Percentiles rank a stretch among this genome's conserved stretches.
phyloP scores from a whole-genome alignment of 2,888 invertebrate species.

The Sturmia bella region DNA sequence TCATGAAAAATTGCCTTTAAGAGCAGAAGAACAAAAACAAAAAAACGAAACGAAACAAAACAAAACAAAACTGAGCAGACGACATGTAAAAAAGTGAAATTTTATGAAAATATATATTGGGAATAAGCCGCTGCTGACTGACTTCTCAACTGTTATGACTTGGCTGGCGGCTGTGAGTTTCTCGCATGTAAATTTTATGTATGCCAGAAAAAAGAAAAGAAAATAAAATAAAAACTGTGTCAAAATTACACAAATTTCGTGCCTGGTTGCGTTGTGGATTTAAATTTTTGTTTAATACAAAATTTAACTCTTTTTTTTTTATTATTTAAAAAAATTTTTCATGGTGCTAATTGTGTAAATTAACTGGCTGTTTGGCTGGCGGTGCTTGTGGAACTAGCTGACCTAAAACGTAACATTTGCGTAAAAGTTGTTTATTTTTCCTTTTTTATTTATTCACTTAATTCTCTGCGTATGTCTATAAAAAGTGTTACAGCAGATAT shows the following conservation, averaged over 20 bases:
- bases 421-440: constrained; percentile 21
- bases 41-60: not conserved
- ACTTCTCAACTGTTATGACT: constrained; percentile 36
- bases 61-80: not conserved
- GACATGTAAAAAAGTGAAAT: constrained; percentile 54
- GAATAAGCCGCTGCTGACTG: not conserved
- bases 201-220: constrained; percentile 3
- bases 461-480: not conserved
- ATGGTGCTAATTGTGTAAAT: constrained; percentile 60
- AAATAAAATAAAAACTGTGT: constrained; percentile 45
- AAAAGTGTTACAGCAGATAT: too few species aligned
- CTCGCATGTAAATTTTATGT: constrained; percentile 32
- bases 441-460: constrained; percentile 25
- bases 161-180: not conserved
- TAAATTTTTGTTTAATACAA: constrained; percentile 20
- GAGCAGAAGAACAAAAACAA: constrained; percentile 6
- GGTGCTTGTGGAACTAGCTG: constrained; percentile 43
- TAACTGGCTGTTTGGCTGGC: not conserved
- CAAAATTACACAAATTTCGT: constrained; percentile 56
- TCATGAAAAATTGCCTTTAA: constrained; percentile 45
- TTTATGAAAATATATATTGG: constrained; percentile 35
- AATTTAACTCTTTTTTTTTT: constrained; percentile 21
- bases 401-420: constrained; percentile 55
- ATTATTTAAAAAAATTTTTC: constrained; percentile 36
- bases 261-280: constrained; percentile 40